A percentile compares a stretch with the other conserved stretches of the same genome.
These are phyloP conservation scores for Clarias laeviceps DNA, from an alignment of 2,797 vertebrate species.

Conservation along the genomic window DNA sequence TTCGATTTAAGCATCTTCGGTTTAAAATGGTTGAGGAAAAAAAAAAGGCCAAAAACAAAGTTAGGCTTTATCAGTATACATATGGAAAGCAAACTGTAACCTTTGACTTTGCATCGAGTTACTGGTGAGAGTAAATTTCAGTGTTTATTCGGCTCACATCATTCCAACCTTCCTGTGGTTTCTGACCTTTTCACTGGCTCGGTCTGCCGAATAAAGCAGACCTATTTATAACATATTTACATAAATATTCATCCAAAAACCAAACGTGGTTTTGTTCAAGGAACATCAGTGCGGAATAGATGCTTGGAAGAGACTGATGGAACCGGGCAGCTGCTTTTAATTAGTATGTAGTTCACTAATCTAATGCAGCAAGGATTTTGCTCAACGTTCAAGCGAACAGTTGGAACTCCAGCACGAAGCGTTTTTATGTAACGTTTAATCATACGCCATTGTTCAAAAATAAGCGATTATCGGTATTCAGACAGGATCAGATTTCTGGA, in stretches of 20 bases:
- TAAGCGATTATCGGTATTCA: background rate
- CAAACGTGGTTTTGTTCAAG: background rate
- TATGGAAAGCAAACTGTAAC: slow-evolving; percentile 8
- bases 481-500: background rate
- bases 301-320: background rate
- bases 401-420: background rate
- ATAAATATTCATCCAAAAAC: background rate
- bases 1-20: slow-evolving; percentile 8
- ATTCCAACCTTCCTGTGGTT: background rate
- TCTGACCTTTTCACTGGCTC: slow-evolving; percentile 13
- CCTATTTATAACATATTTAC: slow-evolving; percentile 3
- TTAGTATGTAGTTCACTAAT: background rate
- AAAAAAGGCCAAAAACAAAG: background rate
- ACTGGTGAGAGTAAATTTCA: slow-evolving; percentile 18
- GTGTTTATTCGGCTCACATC: slow-evolving; percentile 18
- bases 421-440: background rate
- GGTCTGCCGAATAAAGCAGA: background rate
- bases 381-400: background rate
- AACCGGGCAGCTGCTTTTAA: background rate
- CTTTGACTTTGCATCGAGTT: slow-evolving; percentile 38
- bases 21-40: slow-evolving; percentile 16
- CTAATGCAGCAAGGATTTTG: background rate
- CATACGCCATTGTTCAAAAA: background rate
- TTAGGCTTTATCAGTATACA: slow-evolving; percentile 6
- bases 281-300: background rate